Evolutionary conservation across 2,113 vertebrate genomes (phyloP).

Genomic region (Choloepus hoffmanni): DNA sequence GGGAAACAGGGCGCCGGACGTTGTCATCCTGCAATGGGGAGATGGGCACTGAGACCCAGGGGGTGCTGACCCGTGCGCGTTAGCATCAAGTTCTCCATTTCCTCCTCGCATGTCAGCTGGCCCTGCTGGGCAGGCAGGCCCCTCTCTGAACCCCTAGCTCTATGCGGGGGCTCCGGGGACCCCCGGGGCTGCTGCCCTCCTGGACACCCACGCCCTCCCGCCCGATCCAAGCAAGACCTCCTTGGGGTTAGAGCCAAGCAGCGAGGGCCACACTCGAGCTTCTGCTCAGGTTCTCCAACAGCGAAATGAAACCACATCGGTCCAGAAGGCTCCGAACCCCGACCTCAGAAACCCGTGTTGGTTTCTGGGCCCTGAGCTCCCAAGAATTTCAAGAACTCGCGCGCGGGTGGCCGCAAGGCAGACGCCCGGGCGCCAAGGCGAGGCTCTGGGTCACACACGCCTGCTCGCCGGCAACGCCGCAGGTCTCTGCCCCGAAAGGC

Average conservation of each 20-base stretch:
- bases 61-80: background rate
- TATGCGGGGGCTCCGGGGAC: too few relatives aligned
- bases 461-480: background rate
- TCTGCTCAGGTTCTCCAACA: background rate
- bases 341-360: too few relatives aligned
- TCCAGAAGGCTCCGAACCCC: too few relatives aligned
- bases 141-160: too few relatives aligned
- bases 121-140: background rate
- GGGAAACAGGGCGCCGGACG: slow-evolving; percentile 97
- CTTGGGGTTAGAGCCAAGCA: too few relatives aligned
- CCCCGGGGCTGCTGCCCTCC: background rate
- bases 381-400: background rate
- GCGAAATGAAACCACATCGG: background rate
- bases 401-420: background rate
- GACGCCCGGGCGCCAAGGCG: background rate
- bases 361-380: background rate
- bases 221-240: too few relatives aligned
- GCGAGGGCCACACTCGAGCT: background rate
- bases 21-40: slow-evolving; percentile 91
- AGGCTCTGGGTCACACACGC: background rate
- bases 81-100: background rate
- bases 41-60: background rate
- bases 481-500: background rate
- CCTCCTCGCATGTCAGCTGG: background rate
- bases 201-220: background rate